Evolutionary conservation across 2,113 vertebrate species (phyloP), one percentile per base, ranked within the genome.

Genomic region (Oncorhynchus kisutch): DNA sequence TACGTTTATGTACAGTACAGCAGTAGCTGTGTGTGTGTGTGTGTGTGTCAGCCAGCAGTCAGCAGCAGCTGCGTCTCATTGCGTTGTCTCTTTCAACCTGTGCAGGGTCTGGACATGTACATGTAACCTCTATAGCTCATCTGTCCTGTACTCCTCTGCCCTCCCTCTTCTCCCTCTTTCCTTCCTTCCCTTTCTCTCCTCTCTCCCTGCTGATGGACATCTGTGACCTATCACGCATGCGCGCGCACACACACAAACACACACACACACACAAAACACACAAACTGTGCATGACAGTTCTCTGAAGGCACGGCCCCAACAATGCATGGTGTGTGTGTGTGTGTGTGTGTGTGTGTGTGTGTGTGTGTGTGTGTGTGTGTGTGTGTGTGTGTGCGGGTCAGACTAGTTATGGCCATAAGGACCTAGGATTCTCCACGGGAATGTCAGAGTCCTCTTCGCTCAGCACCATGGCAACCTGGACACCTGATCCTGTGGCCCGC

Each of bases 171-270:
- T 6, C 4, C 59, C n/a, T 18, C 48, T 25, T 16, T 31, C 34
- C 3, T 16, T 77, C 57, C 4, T 18, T 65, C 49, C 31, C 71
- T 22, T 7, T 60, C 59, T 60, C 18, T 57, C 54, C 49, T 71
- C 71, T 76, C 34, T 25, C 57, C 54, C 71, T 14, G 67, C 74
- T 51, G 51, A 16, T 65, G 67, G 78, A 72, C 78, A 81, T 80
- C 45, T 86, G 77, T 79, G 71, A 74, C 79, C 31, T 13, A 9
- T 72, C 73, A 72, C 1, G 12, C 31, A 34, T 27, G 24, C 20
- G 62, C 22, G 66, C 60, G 31, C 64, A 74, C 60, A 65, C 34
- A 12, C 16, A 34, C 51, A 66, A 69, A 69, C 62, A 48, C 62
- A 67, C 73, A 67, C 39, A 16, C 51, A 22, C 18, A 9, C 59